These are phyloP conservation scores for Cyclophora punctaria DNA, from an alignment of 2,888 invertebrate species.

Conservation along the genomic window DNA sequence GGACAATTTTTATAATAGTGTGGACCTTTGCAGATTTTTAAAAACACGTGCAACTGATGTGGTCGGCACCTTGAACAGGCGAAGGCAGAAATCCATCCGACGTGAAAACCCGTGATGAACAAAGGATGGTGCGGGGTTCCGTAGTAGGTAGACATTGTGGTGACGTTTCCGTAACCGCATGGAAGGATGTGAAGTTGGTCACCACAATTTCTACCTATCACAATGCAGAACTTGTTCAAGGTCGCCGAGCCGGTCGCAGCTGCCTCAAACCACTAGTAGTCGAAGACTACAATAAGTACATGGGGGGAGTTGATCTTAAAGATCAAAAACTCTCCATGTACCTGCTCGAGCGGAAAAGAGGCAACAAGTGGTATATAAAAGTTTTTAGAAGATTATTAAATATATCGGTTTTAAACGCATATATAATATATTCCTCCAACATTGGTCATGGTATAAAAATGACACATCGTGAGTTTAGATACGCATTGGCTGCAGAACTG, in stretches of 20 bases:
- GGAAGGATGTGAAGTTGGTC: conserved; percentile 3
- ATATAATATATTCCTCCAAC: background rate
- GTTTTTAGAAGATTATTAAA: background rate
- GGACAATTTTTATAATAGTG: conserved; percentile 16
- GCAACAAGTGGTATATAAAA: background rate
- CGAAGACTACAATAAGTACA: background rate
- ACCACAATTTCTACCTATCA: conserved; percentile 3
- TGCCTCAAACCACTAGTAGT: background rate
- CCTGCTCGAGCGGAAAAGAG: background rate
- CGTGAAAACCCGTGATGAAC: background rate
- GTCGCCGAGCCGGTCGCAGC: conserved; percentile 1
- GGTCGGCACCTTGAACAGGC: background rate
- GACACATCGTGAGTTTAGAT: background rate
- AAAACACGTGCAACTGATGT: background rate
- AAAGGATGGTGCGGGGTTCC: background rate
- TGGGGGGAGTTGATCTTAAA: background rate
- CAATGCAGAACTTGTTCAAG: background rate
- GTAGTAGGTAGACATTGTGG: background rate
- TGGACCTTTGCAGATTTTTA: background rate
- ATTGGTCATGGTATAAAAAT: background rate
- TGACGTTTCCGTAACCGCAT: background rate
- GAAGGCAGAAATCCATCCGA: background rate
- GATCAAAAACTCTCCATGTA: background rate
- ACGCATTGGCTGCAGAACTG: background rate
- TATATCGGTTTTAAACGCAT: background rate